Percentiles rank a stretch among this genome's conserved stretches.
phyloP scores from a whole-genome alignment of 2,113 vertebrate genomes.

The Labeo catla region DNA sequence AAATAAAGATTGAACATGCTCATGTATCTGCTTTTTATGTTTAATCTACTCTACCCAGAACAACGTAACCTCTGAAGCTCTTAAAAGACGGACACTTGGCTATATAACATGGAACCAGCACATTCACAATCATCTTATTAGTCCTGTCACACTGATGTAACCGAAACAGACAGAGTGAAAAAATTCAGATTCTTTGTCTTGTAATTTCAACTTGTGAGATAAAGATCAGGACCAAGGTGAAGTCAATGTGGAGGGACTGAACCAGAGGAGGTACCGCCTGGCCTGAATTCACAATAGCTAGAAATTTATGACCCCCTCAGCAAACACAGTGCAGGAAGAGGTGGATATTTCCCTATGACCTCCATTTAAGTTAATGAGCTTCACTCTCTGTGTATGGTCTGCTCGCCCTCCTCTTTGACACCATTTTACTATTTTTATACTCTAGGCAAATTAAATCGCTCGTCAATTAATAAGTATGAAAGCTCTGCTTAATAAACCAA shows the following conservation, averaged over 20 bases:
- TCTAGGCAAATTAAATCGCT: conserved; percentile 44
- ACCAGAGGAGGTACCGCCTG: neutral
- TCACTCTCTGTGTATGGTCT: conserved; percentile 8
- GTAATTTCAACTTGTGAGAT: neutral
- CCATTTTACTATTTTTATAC: conserved; percentile 35
- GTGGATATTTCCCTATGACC: conserved; percentile 35
- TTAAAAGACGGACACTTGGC: neutral
- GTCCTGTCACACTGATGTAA: neutral
- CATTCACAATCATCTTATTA: conserved; percentile 13
- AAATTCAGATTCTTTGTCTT: neutral
- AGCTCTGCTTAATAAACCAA: conserved; percentile 45
- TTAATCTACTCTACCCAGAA: conserved; percentile 18
- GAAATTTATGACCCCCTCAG: conserved; percentile 21
- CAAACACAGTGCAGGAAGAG: conserved; percentile 20
- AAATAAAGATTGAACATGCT: conserved; percentile 44
- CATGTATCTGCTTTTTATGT: conserved; percentile 21
- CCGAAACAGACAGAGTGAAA: neutral
- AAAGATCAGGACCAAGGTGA: conserved; percentile 7
- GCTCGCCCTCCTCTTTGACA: conserved; percentile 11
- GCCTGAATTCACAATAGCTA: neutral
- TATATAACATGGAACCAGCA: neutral
- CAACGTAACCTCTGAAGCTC: neutral
- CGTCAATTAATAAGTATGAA: conserved; percentile 56
- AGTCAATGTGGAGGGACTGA: conserved; percentile 26
- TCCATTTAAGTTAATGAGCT: conserved; percentile 43